Evolutionary conservation across 2,113 vertebrate species (phyloP), one percentile per base, ranked within the genome.

Genomic region (Zosterops hypoxanthus): DNA sequence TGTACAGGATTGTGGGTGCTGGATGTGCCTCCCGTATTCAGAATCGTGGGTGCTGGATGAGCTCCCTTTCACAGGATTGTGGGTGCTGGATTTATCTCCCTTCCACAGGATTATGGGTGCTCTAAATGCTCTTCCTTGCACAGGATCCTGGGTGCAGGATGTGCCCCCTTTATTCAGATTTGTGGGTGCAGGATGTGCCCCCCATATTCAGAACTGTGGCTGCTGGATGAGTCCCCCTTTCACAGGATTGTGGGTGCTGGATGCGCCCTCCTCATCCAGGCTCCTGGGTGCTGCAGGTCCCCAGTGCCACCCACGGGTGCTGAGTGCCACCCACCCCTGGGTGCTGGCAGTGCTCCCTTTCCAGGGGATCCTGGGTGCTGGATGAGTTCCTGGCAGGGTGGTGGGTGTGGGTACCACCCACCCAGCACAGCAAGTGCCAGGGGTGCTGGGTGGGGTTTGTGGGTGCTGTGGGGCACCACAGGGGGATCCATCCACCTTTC

Each of bases 181-280:
- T 7, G 0, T 33, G 57, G 61, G 34, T 44, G 63, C 46, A 39
- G 46, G 9, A 1, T 46, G 9, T 36, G 8, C 11, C 5, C 39
- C 0, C 28, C 15, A 12, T 9, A 8, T 8, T 3, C 11, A 6
- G 34, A 12, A 4, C 17, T 17, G 26, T 52, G 26, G 26, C 15
- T 52, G 26, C 50, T 22, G 55, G 11, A 13, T 55, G 18, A 20
- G 17, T 7, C 55, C 13, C 21, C 22, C 6, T 4, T 14, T 6
- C 23, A 12, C 25, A 39, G 39, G 0, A 9, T 8, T 28, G 0
- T 22, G 60, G 4, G 36, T n/a, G 31, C 23, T 44, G 47, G 47
- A 49, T 49, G 3, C 33, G 28, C 9, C 6, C 16, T 16, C 22
- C 4, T 11, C 19, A 13, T 49, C 12, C 24, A 50, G 24, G 4